Evolutionary conservation across 2,797 vertebrate genomes (phyloP).

Genomic region (Adrianichthys oophorus): DNA sequence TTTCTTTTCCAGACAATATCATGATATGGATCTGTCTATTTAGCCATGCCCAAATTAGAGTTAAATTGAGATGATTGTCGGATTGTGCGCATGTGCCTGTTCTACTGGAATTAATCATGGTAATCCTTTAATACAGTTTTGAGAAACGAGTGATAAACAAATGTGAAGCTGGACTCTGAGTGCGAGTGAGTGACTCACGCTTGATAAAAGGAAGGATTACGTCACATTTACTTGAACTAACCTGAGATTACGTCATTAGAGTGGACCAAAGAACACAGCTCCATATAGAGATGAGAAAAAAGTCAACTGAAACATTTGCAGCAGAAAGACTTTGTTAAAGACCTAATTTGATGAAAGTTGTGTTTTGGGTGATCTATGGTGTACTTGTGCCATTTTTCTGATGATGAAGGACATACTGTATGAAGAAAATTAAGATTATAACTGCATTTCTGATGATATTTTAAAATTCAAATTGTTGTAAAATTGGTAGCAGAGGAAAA

Average conservation of each 20-base stretch:
- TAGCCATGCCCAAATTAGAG: conserved; percentile 48
- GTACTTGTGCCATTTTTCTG: no score
- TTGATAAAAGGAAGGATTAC: conserved; percentile 46
- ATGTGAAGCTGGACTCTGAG: conserved; percentile 7
- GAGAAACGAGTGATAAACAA: neutral
- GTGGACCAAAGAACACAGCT: conserved; percentile 2
- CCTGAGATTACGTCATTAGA: conserved; percentile 30
- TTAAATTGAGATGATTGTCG: conserved; percentile 45
- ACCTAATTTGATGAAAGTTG: no score
- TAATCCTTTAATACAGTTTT: conserved; percentile 22
- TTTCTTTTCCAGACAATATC: conserved; percentile 51
- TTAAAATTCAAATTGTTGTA: no score
- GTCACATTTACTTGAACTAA: conserved; percentile 49
- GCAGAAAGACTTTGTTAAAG: no score
- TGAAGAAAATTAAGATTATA: no score
- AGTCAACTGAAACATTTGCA: no score
- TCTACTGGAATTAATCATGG: conserved; percentile 22
- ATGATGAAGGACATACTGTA: no score
- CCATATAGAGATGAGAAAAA: neutral
- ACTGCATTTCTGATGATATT: no score
- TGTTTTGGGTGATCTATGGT: no score
- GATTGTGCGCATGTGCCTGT: conserved; percentile 26
- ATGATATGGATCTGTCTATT: conserved; percentile 58
- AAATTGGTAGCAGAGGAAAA: no score
- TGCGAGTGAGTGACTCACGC: conserved; percentile 22